Base-by-base conservation (phyloP, 1,140 invertebrate genomes). In the Neotoxoptera formosana region DNA sequence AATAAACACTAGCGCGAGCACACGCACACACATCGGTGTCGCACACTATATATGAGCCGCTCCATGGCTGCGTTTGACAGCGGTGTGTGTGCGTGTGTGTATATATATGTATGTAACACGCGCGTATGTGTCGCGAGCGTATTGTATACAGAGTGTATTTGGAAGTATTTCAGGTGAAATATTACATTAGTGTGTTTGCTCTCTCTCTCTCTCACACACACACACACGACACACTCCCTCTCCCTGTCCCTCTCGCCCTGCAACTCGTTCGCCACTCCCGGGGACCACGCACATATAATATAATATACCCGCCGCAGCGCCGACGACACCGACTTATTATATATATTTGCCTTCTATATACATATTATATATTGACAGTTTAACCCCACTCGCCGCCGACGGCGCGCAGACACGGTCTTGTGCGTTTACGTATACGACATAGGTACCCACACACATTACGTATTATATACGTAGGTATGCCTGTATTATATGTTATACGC, bases 81-180 rank as follows among this genome's bases (percentile, higher is more conserved):
- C 91, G 48, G 23, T 53, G 48, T 41, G 34, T 56, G 8, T 53
- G 41, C 47, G 41, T 30, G 25, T 86, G 23, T 45, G 1, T 51
- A 14, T 9, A 20, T 60, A 14, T n/a, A 14, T 67, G 17, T 34
- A 34, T n/a, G 30, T 23, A 53, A 45, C 56, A 91, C 60, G 90
- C 60, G 90, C 90, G 90, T 91, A 91, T 67, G 30, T 91, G 90
- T 91, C 56, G 41, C 60, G 36, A 47, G 56, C 90, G 81, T 41
- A 91, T n/a, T n/a, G n/a, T 67, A 91, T 67, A 76, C 90, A 60
- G 90, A 91, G 67, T 81, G 48, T 23, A 89, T 53, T 89, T 34
- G 87, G 48, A 53, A 89, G 51, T 56, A 92, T 36, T 92, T 92
- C 91, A 92, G 67, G 91, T 92, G 91, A 92, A 92, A 92, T 92